Base-by-base conservation (phyloP, 2,888 invertebrate species). In the Archips crataeganus region DNA sequence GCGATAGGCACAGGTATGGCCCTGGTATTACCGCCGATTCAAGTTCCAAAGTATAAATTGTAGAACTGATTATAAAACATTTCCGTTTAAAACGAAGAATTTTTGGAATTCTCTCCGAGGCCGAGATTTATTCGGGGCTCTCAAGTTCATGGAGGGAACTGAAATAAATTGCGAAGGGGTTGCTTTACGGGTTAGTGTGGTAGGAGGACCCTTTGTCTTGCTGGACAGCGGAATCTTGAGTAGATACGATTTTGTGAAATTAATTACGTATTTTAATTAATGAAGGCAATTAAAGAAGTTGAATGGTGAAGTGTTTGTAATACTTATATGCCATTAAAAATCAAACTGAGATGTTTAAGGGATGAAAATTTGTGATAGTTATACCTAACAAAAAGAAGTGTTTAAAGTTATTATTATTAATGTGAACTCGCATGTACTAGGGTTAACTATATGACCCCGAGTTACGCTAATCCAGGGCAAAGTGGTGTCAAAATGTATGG, bases 101-200 rank as follows among this genome's bases (percentile, higher is more conserved):
- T 63, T 63, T 68, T 47, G 47, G 67, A 63, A 59, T 72, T 68
- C 62, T 64, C 73, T 73, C 57, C 15, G 59, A 9, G n/a, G 6
- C 1, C 39, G 13, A 64, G 63, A 69, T 73, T 69, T 59, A 73
- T 64, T 63, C 11, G 36, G 15, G 32, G 59, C 39, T 47, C n/a
- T 49, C 39, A 59, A 69, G 68, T 73, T 69, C 65, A 65, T 49
- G 65, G 63, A 68, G 15, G 49, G 57, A 59, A 73, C 73, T 73
- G 73, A 73, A 73, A 73, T 73, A 69, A 73, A 73, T 73, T 51
- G 68, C 49, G 59, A 73, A 64, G 64, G 73, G 73, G 73, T 73
- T 69, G 39, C 36, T 64, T 69, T 69, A 64, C 63, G 42, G 39
- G 72, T 15, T 34, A 62, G 51, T n/a, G 36, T 42, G 32, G 57